A percentile compares a stretch with the other conserved stretches of the same genome.
phyloP scores from a whole-genome alignment of 2,888 invertebrate genomes.

The Pristionchus exspectatus region DNA sequence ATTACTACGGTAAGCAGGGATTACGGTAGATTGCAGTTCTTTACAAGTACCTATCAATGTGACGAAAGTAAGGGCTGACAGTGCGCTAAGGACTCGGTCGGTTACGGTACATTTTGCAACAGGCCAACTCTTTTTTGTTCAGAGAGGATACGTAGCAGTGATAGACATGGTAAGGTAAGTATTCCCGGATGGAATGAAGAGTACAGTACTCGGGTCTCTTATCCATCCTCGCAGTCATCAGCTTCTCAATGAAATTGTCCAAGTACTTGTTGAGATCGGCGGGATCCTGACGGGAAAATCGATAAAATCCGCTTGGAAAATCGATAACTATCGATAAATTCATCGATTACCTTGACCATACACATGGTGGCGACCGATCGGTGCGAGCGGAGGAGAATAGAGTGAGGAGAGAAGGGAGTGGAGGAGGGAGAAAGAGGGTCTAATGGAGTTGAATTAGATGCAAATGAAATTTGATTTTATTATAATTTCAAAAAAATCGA shows the following conservation, averaged over 20 bases:
- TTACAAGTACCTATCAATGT: background rate
- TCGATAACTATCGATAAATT: background rate
- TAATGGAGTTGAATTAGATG: background rate
- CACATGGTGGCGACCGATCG: background rate
- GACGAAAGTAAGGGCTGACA: background rate
- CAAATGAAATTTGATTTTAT: background rate
- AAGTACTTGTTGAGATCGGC: conserved; percentile 42
- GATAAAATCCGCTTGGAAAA: background rate
- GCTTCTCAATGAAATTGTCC: conserved; percentile 49
- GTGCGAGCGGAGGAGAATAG: background rate
- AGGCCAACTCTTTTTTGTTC: background rate
- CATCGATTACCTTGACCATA: background rate
- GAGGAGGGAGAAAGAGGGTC: background rate
- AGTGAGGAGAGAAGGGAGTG: background rate
- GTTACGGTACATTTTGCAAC: too few species aligned
- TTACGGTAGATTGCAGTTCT: background rate
- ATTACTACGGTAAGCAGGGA: background rate
- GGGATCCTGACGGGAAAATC: conserved; percentile 22
- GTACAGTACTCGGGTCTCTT: background rate
- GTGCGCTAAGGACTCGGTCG: too few species aligned
- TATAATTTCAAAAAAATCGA: background rate
- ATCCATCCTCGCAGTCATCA: conserved; percentile 41
- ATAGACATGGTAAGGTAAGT: background rate
- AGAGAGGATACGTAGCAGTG: background rate
- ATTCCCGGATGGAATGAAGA: background rate